Evolutionary conservation across 2,888 invertebrate genomes (phyloP).

Genomic region (Thelaira solivaga): DNA sequence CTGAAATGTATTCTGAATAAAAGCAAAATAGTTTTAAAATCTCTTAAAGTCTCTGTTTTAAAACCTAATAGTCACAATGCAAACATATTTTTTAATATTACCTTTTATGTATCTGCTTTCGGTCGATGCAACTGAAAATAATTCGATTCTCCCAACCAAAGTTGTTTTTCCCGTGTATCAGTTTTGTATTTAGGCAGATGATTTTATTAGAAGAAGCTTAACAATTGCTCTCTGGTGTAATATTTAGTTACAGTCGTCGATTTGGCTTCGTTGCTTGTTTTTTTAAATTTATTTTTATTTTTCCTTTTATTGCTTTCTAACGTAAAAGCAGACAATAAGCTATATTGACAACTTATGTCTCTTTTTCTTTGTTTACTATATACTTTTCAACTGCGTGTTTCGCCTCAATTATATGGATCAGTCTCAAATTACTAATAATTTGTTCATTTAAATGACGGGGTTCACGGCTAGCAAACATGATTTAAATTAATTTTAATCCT

Average conservation of each 20-base stretch:
- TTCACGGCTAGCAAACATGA: not conserved
- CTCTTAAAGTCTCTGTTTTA: no score
- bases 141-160: no score
- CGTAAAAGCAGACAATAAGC: not conserved
- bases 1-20: no score
- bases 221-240: conserved; percentile 16
- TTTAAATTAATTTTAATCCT: conserved; percentile 17
- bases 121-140: no score
- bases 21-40: no score
- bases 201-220: conserved; percentile 1
- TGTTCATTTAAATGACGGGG: conserved; percentile 25
- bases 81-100: no score
- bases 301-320: not conserved
- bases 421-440: conserved; percentile 44
- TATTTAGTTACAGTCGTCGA: conserved; percentile 4
- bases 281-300: not conserved
- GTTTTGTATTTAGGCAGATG: no score
- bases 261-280: conserved; percentile 6
- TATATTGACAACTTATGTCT: not conserved
- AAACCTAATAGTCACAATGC: no score
- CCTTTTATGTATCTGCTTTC: no score
- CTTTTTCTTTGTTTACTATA: not conserved
- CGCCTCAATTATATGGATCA: conserved; percentile 43
- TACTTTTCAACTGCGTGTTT: conserved; percentile 24
- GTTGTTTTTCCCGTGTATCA: no score